Evolutionary conservation across 2,888 invertebrate genomes (phyloP), one percentile per base, ranked within the genome.

Genomic region (Nyleta sp.): DNA sequence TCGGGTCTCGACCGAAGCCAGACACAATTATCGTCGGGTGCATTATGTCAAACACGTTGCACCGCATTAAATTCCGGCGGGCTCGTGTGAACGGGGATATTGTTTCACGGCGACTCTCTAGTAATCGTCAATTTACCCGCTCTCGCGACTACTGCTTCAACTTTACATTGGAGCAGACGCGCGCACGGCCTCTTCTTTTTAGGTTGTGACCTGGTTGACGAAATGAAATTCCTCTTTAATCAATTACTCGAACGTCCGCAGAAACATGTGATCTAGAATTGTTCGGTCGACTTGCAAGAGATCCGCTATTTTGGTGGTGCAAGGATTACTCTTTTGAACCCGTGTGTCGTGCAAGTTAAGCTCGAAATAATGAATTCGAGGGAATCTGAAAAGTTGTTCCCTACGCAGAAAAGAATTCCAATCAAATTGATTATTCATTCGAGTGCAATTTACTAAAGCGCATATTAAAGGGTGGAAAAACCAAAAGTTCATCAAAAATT

Each of bases 141-240:
- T 42, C 24, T 31, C 20, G 46, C 44, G 42, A 62, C 40, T 33
- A 20, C 42, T 35, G n/a, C 17, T 73, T 53, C 40, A 57, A 35
- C 44, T 62, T 65, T 60, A 52, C 68, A 60, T 48, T 35, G 22
- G 31, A 40, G 31, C 48, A 24, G 38, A 35, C 17, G 55, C 53
- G 52, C 35, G 35, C 50, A 55, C 53, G 65, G 13, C 38, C 50
- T 48, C 24, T 60, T 71, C 70, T 77, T 77, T 77, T 71, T 53
- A 60, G 60, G 44, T 65, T 71, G 59, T 65, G 71, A 77, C 76
- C 71, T 71, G 76, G 76, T 71, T 77, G 76, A 71, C 71, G 57
- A 65, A 77, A 77, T 77, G 64, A 77, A 77, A 77, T 77, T 77
- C 65, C 64, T 60, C 59, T 71, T 65, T 60, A 77, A 77, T 77